Conservation (phyloP, 2,113 vertebrate genomes). For the Pituophis catenifer region DNA sequence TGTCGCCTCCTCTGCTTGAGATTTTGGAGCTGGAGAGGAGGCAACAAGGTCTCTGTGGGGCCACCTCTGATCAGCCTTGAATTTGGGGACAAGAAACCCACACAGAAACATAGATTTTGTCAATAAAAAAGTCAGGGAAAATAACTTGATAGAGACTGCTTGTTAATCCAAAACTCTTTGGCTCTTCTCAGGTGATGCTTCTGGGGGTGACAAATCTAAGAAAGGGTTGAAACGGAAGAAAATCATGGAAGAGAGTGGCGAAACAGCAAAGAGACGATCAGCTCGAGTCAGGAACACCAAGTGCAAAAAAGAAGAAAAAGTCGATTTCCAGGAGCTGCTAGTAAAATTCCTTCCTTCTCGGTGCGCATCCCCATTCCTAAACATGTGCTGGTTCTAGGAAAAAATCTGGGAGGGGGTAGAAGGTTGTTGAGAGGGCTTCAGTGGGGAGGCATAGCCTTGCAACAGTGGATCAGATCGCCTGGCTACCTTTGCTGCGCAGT, state of each 20-base stretch:
- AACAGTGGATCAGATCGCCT: neutral
- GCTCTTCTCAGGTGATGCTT: conserved; percentile 73
- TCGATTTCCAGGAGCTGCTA: conserved; percentile 95
- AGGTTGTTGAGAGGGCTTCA: neutral
- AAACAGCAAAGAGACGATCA: conserved; percentile 93
- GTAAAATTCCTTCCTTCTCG: conserved; percentile 94
- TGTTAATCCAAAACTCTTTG: neutral
- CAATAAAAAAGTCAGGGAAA: neutral
- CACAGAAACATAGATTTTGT: neutral
- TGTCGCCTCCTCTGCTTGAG: neutral
- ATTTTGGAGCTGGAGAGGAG: neutral
- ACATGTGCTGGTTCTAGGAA: neutral
- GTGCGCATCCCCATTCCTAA: conserved; percentile 55
- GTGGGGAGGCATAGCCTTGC: neutral
- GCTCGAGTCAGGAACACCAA: conserved; percentile 96
- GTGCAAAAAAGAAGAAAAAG: conserved; percentile 96
- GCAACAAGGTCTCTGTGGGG: neutral
- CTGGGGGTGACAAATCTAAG: conserved; percentile 84
- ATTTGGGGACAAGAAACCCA: neutral
- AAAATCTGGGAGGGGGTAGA: neutral
- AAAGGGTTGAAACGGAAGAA: conserved; percentile 91
- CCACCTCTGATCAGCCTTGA: neutral
- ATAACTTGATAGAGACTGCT: neutral
- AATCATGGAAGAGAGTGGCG: conserved; percentile 83
- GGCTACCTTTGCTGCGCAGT: neutral